phyloP scores from a whole-genome alignment of 2,113 vertebrate genomes.

The Heliornis fulica region DNA sequence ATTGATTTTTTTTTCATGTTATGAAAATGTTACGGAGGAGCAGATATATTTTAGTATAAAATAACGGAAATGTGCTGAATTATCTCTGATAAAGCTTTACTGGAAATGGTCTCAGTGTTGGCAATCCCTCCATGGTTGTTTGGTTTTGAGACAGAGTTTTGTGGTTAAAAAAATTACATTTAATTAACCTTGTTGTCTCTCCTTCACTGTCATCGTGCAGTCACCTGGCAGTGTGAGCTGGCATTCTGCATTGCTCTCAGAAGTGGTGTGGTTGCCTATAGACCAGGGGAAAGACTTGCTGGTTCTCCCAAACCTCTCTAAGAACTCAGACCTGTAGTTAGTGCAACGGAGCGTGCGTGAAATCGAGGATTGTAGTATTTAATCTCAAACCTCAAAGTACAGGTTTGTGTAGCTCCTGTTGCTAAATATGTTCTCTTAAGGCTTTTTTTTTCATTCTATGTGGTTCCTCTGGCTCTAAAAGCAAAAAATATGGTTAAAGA shows the following conservation, averaged over 20 bases:
- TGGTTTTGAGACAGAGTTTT: conserved; percentile 1
- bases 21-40: conserved; percentile 1
- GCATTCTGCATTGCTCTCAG: background rate
- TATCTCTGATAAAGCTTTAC: conserved; percentile 60
- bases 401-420: background rate
- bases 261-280: background rate
- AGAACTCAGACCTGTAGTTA: background rate
- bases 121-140: conserved; percentile 35
- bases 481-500: background rate
- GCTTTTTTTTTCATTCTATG: background rate
- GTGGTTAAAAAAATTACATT: background rate
- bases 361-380: background rate
- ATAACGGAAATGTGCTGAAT: conserved; percentile 29
- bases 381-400: background rate
- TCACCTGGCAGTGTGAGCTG: background rate
- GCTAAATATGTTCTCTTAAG: background rate
- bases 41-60: conserved; percentile 52
- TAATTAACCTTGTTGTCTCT: background rate
- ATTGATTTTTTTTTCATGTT: conserved; percentile 27
- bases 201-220: background rate
- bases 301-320: background rate
- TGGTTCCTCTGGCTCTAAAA: background rate
- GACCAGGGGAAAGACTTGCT: background rate
- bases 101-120: conserved; percentile 12
- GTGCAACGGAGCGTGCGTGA: background rate